Base-by-base conservation (phyloP, 1,140 invertebrate species). In the Streblospio benedicti region DNA sequence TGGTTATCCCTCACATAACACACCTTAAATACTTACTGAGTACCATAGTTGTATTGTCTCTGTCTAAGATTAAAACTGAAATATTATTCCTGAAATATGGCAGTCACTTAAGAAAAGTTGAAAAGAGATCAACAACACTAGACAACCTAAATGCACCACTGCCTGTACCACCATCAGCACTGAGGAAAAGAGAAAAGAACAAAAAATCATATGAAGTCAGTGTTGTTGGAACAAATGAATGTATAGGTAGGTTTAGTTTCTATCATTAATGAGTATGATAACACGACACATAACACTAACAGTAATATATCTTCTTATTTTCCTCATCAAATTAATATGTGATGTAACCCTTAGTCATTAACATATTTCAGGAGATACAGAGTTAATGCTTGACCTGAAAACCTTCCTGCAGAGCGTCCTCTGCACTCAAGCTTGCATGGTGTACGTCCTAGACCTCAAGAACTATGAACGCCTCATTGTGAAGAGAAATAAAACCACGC, bases 391-490 rank as follows among this genome's bases (percentile, higher is more conserved):
- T 20, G 69, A 68, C 50, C 61, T 73, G 23, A 62, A 56, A 16
- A 73, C 75, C 4, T 71, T 70, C 47, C 62, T 72, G 55, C 69
- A 72, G 50, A 75, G 71, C 4, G 65, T 75, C 5, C 59, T 67
- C 31, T 75, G 71, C 55, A 72, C 70, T 1, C 62, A 71, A 20
- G 65, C 71, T 38, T 73, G 69, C 4, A 64, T 72, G 28, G 71
- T 71, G 1, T 76, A 70, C 59, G 64, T 71, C 20, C 61, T 76
- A 28, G 70, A 75, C 43, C 58, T 70, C 23, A 70, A 72, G 56
- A 76, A 73, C 59, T 72, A 72, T 58, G 75, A 78, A 35, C 58
- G 75, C 32, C 52, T 78, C 4, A 65, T 76, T 14, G 61, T 66
- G 2, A 41, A 67, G 38, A 64, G 65, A 30, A 76, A 76, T 50